phyloP scores from a whole-genome alignment of 2,113 vertebrate species.

The Microcebus jonahi region DNA sequence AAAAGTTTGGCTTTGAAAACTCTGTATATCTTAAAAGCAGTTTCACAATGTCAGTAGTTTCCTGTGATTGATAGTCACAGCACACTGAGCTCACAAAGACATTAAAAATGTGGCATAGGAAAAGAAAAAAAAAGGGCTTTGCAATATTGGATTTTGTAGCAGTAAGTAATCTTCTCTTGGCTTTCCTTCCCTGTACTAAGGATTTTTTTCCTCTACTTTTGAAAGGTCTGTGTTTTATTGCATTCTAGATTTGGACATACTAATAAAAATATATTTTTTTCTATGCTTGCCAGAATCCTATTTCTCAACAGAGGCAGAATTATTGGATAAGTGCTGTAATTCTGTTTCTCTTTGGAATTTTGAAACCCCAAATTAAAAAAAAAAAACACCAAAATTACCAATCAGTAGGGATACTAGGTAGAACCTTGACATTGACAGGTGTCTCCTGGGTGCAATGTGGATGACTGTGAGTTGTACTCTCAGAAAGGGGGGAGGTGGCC shows the following conservation, averaged over 20 bases:
- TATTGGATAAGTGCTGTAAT: constrained; percentile 64
- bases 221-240: constrained; percentile 76
- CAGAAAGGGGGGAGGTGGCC: background rate
- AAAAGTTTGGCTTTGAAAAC: constrained; percentile 72
- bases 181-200: constrained; percentile 59
- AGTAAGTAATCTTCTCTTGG: constrained; percentile 78
- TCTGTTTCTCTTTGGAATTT: constrained; percentile 60
- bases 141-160: constrained; percentile 71
- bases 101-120: constrained; percentile 75
- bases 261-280: constrained; percentile 68
- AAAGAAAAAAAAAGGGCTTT: constrained; percentile 70
- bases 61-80: constrained; percentile 70
- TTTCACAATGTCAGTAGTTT: constrained; percentile 78
- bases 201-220: background rate
- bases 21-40: constrained; percentile 77
- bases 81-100: constrained; percentile 71
- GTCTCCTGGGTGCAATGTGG: background rate
- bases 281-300: constrained; percentile 64
- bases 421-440: background rate
- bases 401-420: background rate
- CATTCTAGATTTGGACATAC: constrained; percentile 70
- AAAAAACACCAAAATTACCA: background rate
- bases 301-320: constrained; percentile 69
- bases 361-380: constrained; percentile 41
- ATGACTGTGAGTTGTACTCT: accelerated